Percentiles rank a stretch among this genome's conserved stretches.
phyloP scores from a whole-genome alignment of 2,888 invertebrate genomes.

The Leptinotarsa juncta region DNA sequence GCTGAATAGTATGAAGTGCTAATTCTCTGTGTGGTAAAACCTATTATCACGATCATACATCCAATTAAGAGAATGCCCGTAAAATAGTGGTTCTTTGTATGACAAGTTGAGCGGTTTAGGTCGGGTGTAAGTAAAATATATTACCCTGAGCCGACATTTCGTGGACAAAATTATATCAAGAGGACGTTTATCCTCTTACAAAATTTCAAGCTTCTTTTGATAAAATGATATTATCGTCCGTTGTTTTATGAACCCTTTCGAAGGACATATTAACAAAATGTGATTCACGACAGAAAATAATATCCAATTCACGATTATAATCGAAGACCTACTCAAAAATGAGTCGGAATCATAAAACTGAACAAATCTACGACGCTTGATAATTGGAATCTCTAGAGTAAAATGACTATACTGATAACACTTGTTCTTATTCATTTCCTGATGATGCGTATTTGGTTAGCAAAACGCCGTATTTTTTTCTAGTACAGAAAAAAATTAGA shows the following conservation, averaged over 20 bases:
- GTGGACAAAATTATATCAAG: constrained; percentile 34
- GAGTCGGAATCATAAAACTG: too few species aligned
- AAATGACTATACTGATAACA: too few species aligned
- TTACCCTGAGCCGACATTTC: constrained; percentile 32
- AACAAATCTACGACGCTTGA: too few species aligned
- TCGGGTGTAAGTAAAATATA: constrained; percentile 40
- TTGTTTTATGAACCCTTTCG: neutral
- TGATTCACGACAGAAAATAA: neutral
- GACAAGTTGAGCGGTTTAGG: constrained; percentile 39
- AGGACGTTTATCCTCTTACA: constrained; percentile 27
- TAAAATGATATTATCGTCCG: neutral
- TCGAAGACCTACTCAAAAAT: too few species aligned
- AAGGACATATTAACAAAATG: neutral
- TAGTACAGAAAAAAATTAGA: too few species aligned
- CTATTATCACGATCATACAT: constrained; percentile 4
- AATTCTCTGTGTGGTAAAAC: neutral
- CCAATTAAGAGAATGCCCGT: constrained; percentile 16
- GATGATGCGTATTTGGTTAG: too few species aligned
- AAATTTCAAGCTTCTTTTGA: neutral
- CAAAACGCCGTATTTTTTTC: too few species aligned
- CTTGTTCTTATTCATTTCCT: too few species aligned
- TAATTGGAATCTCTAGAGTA: too few species aligned
- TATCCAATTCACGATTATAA: neutral
- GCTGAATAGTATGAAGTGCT: neutral
- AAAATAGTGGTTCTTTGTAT: constrained; percentile 23